Conservation (phyloP, 2,113 vertebrate species). For the Paraplagusia blochii region DNA sequence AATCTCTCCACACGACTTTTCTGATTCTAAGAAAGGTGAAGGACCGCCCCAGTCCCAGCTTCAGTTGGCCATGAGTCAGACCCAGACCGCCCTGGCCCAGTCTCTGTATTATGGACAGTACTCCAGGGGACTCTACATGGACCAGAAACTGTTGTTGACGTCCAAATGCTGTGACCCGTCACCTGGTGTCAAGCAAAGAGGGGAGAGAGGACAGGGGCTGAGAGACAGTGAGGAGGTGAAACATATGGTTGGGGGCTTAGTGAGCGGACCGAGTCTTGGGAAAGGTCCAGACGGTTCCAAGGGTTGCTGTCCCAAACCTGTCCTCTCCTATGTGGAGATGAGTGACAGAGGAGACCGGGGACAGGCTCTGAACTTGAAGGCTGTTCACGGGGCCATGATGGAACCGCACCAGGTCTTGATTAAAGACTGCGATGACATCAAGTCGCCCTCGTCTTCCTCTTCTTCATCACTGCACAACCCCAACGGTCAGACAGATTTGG, state of each 20-base stretch:
- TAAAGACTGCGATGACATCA: conserved; percentile 96
- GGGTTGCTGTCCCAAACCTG: conserved; percentile 83
- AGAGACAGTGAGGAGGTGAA: conserved; percentile 86
- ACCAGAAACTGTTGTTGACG: conserved; percentile 92
- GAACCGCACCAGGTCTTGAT: conserved; percentile 88
- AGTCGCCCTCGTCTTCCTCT: conserved; percentile 75
- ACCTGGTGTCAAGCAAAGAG: conserved; percentile 87
- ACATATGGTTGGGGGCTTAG: conserved; percentile 72
- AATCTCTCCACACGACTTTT: conserved; percentile 78
- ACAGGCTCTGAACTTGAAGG: conserved; percentile 81
- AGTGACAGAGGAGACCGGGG: conserved; percentile 80
- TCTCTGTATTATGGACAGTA: conserved; percentile 98
- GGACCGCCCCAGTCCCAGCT: conserved; percentile 87
- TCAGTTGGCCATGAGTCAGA: conserved; percentile 92
- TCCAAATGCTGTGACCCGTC: conserved; percentile 89
- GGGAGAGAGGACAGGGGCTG: conserved; percentile 73
- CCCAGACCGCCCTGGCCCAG: conserved; percentile 94
- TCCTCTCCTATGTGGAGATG: conserved; percentile 87
- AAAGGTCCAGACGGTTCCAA: conserved; percentile 87
- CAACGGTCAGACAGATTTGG: conserved; percentile 88
- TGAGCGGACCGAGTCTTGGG: conserved; percentile 75
- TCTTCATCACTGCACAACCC: conserved; percentile 88
- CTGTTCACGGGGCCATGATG: conserved; percentile 80
- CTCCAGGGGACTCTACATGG: conserved; percentile 92
- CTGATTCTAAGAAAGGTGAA: conserved; percentile 85